Evolutionary conservation across 1,140 invertebrate species (phyloP).

Genomic region (Oreohelix idahoensis): DNA sequence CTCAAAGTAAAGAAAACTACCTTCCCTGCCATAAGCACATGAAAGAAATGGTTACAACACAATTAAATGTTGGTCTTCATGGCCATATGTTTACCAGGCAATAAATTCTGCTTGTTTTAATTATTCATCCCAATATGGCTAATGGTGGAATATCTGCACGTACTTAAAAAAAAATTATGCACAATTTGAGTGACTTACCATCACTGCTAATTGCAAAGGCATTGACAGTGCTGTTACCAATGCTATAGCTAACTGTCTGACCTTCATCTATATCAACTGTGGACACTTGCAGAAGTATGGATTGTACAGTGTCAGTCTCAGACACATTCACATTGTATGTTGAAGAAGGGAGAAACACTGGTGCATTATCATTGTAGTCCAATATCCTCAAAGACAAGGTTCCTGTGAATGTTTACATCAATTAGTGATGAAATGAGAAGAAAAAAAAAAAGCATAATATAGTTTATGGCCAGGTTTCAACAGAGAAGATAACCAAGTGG

Average conservation of each 20-base stretch:
- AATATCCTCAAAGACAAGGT: slow-evolving; percentile 51
- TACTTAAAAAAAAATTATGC: too few species aligned
- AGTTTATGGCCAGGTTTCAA: too few species aligned
- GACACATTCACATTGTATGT: slow-evolving; percentile 55
- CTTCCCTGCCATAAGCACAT: too few species aligned
- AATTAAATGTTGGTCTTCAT: too few species aligned
- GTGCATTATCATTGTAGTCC: slow-evolving; percentile 62
- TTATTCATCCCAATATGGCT: too few species aligned
- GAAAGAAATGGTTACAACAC: too few species aligned
- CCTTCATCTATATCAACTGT: slow-evolving; percentile 56
- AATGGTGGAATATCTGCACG: too few species aligned
- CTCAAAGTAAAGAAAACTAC: too few species aligned
- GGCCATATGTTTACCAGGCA: too few species aligned
- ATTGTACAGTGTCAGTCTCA: slow-evolving; percentile 48
- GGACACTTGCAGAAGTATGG: slow-evolving; percentile 48
- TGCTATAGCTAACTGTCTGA: slow-evolving; percentile 50
- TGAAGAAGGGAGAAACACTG: slow-evolving; percentile 48
- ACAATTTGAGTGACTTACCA: slow-evolving; percentile 25
- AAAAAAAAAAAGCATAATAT: too few species aligned
- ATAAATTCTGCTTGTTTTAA: too few species aligned
- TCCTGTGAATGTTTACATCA: slow-evolving; percentile 33
- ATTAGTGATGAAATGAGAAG: background rate
- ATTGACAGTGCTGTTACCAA: slow-evolving; percentile 37
- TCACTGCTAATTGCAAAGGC: slow-evolving; percentile 41
- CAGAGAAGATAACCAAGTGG: too few species aligned